phyloP scores from a whole-genome alignment of 2,797 vertebrate species.

The Molossus alvarezi region DNA sequence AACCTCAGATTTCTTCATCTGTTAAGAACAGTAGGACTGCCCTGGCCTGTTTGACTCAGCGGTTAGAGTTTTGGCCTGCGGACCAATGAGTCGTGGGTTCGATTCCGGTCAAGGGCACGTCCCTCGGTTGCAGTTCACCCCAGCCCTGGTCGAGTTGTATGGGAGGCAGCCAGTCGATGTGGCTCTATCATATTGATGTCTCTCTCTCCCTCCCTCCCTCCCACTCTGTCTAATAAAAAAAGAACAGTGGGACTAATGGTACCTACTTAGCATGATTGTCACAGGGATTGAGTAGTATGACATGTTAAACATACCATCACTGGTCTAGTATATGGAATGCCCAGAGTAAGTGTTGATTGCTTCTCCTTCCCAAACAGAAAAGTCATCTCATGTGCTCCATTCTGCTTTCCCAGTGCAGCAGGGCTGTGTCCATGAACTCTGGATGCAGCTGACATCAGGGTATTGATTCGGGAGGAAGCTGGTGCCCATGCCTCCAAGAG shows the following conservation, averaged over 20 bases:
- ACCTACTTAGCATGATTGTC: not conserved
- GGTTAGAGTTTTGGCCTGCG: too few species aligned
- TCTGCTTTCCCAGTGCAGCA: not conserved
- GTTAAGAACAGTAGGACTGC: not conserved
- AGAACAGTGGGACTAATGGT: not conserved
- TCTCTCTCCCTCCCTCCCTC: too few species aligned
- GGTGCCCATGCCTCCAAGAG: accelerated
- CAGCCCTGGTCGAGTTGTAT: too few species aligned
- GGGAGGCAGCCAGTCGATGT: too few species aligned
- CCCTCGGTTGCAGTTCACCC: too few species aligned
- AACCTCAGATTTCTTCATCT: not conserved
- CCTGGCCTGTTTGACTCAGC: too few species aligned
- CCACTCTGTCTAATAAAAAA: too few species aligned
- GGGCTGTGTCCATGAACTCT: not conserved
- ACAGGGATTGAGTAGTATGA: not conserved
- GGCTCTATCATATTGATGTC: too few species aligned
- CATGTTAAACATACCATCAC: not conserved
- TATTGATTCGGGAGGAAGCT: not conserved
- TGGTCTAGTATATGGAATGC: not conserved
- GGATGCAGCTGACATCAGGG: not conserved
- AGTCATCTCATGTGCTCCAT: not conserved
- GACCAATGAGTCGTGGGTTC: too few species aligned
- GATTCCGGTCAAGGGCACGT: too few species aligned
- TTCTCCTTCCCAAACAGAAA: not conserved
- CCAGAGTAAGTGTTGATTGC: not conserved